These are phyloP conservation scores for Paguma larvata DNA, from an alignment of 2,797 vertebrate genomes.

Conservation along the genomic window DNA sequence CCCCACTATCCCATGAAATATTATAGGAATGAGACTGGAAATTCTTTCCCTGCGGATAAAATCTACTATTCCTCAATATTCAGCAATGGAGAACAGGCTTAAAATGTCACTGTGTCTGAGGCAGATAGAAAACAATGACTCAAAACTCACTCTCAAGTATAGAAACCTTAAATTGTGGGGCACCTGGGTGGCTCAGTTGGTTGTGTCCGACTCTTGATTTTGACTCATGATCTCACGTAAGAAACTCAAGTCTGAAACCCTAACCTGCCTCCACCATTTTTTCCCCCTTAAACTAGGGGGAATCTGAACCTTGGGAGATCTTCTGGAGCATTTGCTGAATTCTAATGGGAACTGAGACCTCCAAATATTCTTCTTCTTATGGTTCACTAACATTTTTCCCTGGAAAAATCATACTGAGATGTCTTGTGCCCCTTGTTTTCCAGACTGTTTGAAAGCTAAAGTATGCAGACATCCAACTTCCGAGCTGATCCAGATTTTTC, in stretches of 20 bases:
- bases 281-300: neutral
- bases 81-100: neutral
- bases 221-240: no score
- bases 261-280: neutral
- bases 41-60: neutral
- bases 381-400: constrained; percentile 28
- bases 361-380: neutral
- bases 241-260: constrained; percentile 43
- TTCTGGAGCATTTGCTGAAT: neutral
- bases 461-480: neutral
- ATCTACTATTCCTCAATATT: neutral
- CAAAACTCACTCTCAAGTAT: neutral
- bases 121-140: neutral
- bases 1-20: neutral
- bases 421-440: neutral
- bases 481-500: neutral
- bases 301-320: constrained; percentile 24
- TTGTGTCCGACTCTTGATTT: no score
- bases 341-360: neutral
- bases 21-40: neutral
- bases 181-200: no score
- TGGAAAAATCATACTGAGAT: constrained; percentile 28
- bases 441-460: constrained; percentile 47
- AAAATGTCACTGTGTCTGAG: neutral
- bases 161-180: neutral